phyloP scores from a whole-genome alignment of 1,140 invertebrate species.

The Papilio polytes region DNA sequence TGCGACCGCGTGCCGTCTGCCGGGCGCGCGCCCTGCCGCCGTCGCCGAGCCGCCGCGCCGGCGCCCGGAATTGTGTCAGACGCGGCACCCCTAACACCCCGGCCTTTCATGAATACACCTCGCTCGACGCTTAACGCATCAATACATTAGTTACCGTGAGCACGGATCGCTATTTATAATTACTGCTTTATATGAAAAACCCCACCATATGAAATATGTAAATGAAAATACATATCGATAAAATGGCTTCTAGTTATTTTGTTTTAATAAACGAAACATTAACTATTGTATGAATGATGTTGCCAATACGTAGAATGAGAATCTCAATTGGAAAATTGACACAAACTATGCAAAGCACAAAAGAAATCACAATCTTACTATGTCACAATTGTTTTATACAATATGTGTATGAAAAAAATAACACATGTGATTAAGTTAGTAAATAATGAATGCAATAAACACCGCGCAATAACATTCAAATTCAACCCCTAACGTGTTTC shows the following conservation, averaged over 20 bases:
- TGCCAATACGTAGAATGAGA: not conserved
- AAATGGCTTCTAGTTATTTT: not conserved
- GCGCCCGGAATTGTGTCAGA: slow-evolving; percentile 80
- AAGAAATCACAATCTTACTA: too few species aligned
- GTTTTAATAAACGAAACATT: not conserved
- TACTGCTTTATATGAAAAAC: slow-evolving; percentile 46
- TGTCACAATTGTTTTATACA: too few species aligned
- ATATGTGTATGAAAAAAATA: not conserved
- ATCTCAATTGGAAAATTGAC: too few species aligned
- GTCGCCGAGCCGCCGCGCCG: slow-evolving; percentile 71
- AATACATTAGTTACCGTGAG: slow-evolving; percentile 71
- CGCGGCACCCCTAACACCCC: slow-evolving; percentile 69
- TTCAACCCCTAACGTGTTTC: slow-evolving; percentile 1
- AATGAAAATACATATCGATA: not conserved
- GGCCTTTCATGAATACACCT: slow-evolving; percentile 73
- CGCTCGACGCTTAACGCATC: slow-evolving; percentile 68
- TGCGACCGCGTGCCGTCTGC: slow-evolving; percentile 78
- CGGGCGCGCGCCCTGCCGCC: slow-evolving; percentile 60
- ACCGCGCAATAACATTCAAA: not conserved
- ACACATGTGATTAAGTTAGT: not conserved
- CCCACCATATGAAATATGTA: slow-evolving; percentile 12
- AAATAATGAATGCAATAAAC: not conserved
- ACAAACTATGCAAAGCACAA: too few species aligned
- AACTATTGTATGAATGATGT: not conserved
- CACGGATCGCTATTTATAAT: slow-evolving; percentile 56